A percentile compares a stretch with the other conserved stretches of the same genome.
Evolutionary conservation across 23 tunicate genomes (phyloP).

Genomic region (Corella eumyota): DNA sequence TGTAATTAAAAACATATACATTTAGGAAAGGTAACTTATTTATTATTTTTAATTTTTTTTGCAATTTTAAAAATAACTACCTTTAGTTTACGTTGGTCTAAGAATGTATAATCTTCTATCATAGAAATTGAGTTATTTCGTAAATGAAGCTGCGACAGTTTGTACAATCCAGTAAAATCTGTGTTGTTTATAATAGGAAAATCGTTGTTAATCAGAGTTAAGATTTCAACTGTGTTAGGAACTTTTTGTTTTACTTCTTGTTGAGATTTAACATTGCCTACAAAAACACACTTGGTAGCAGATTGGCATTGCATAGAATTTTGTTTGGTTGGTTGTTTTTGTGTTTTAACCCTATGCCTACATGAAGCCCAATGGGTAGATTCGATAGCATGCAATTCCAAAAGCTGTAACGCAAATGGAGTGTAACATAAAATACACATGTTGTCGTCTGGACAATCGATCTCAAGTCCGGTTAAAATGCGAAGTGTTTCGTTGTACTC

Average conservation of each 20-base stretch:
- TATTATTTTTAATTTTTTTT: too few relatives aligned
- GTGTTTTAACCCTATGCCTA: too few relatives aligned
- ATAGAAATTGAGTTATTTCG: slow-evolving; percentile 1
- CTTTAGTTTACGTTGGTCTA: too few relatives aligned
- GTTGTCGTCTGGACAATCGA: slow-evolving; percentile 1
- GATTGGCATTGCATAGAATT: slow-evolving; percentile 4
- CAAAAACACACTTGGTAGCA: not conserved
- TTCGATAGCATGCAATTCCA: not conserved
- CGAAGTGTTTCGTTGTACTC: not conserved
- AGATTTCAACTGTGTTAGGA: not conserved
- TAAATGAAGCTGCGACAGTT: slow-evolving; percentile 1
- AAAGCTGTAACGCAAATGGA: not conserved
- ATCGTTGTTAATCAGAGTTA: not conserved
- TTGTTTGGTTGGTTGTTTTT: too few relatives aligned
- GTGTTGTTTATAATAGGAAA: not conserved
- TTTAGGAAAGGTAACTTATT: too few relatives aligned
- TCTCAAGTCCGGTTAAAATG: not conserved
- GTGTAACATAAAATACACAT: slow-evolving; percentile 5
- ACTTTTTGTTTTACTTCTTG: not conserved
- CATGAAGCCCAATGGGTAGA: too few relatives aligned
- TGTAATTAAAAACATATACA: too few relatives aligned
- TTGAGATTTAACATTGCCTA: not conserved
- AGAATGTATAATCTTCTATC: slow-evolving; percentile 18
- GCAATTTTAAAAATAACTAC: too few relatives aligned
- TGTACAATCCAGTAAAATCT: slow-evolving; percentile 2